Base-by-base conservation (phyloP, 2,888 invertebrate species). In the Campoplex nolae region DNA sequence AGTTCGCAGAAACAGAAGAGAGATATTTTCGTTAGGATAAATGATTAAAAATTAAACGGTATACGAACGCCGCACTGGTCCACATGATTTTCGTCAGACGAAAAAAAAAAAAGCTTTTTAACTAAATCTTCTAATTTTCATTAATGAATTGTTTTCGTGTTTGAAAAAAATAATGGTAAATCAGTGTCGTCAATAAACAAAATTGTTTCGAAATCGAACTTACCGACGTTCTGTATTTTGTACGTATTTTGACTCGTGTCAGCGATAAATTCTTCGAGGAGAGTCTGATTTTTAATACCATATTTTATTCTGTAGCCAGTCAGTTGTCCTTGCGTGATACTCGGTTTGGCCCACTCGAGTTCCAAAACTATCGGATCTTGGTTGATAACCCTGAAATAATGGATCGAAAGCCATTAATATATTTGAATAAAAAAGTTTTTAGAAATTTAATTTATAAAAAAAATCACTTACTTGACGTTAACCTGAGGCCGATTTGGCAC, bases 271-370 rank as follows among this genome's bases (percentile, higher is more conserved):
- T 97, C 96, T 94, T 97, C 97, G 88, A 96, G 96, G 11, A 98
- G 94, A 3, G 96, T 95, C 91, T 97, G 97, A 94, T 98, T 98
- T 94, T 97, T 97, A 38, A 98, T 97, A 38, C 98, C 98, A 94
- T 97, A 99, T 92, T 97, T 96, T 42, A 99, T 95, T 80, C 98
- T 96, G 94, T 98, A 99, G 13, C 98, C 98, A 86, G 97, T 96
- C 79, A 99, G 95, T 91, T 97, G 97, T 6, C 99, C 99, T 92
- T 98, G 98, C 0, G 98, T 98, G 95, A 98, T 97, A 0, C 97
- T 96, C 0, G 99, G 99, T 89, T 97, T 96, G 11, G 97, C 96
- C 99, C 99, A 99, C 94, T 98, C 98, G 84, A 99, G 95, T 94
- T 98, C 98, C 86, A 99, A 97, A 2, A 97, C 97, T 45, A 98